Evolutionary conservation across 1,140 invertebrate genomes (phyloP), one percentile per base, ranked within the genome.

Genomic region (Drosophila eugracilis): DNA sequence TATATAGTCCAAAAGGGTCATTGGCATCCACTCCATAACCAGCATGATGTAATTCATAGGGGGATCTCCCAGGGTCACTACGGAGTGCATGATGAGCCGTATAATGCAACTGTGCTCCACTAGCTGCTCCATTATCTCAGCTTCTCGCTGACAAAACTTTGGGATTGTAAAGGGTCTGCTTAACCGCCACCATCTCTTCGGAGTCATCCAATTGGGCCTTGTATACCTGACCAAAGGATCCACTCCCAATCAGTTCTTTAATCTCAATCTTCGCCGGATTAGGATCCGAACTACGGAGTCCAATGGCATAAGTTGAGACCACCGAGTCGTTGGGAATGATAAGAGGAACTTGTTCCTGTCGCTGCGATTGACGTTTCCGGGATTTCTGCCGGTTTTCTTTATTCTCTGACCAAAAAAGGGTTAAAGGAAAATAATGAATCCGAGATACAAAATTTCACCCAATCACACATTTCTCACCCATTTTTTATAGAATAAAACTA

Each of bases 11-110:
- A 19, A 10, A 28, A 83, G 28, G 1, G 49, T 57, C 79, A 84
- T 84, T 0, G 78, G 78, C 70, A 83, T 75, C 30, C 48, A 71
- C 14, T 84, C 70, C 74, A 84, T 50, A 9, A 66, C 26, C 39
- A 83, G 32, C 4, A 83, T 21, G 4, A 65, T 19, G 30, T 59
- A 74, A 3, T 15, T 21, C 1, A 2, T 14, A 2, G 14, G 12
- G 0, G 73, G 48, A 17, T 12, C 0, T 0, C 62, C 74, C 39
- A 83, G 3, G 1, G 42, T n/a, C 0, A 52, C 39, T 17, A 32
- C 10, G 9, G 42, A 45, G 48, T 69, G 24, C 67, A 74, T 47
- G 1, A 52, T 21, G 1, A 81, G 49, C 6, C 34, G 49, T 4
- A 77, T 39, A 5, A 81, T 44, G 49, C 83, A 83, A 39, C 39